Evolutionary conservation across 2,888 invertebrate species (phyloP), one percentile per base, ranked within the genome.

Genomic region (Zelleria hepariella): DNA sequence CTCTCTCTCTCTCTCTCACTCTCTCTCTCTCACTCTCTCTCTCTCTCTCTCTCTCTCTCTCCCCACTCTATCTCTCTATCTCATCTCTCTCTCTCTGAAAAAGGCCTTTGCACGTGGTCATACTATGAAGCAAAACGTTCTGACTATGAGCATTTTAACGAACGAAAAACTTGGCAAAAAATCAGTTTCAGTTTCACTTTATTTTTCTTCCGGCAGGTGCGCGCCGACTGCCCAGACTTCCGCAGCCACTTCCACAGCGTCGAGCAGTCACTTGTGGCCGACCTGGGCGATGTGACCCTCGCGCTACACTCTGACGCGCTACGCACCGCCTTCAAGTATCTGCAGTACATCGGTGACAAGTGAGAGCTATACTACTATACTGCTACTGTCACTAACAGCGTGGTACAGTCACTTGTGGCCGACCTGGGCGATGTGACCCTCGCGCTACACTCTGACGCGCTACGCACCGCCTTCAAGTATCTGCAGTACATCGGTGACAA

Each of bases 161-260:
- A n/a, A n/a, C n/a, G n/a, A n/a, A n/a, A n/a, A n/a, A n/a, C n/a
- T n/a, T n/a, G n/a, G n/a, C n/a, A n/a, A n/a, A n/a, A n/a, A n/a
- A n/a, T n/a, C n/a, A n/a, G n/a, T n/a, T n/a, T n/a, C n/a, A n/a
- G n/a, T n/a, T n/a, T n/a, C n/a, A n/a, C n/a, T n/a, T n/a, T n/a
- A n/a, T n/a, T n/a, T n/a, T 24, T 25, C 10, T 24, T 23, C 7
- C 23, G 6, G 6, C 68, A 94, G 94, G 95, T 95, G 0, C 91
- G 92, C 54, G 93, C 95, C 0, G 92, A 93, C 68, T 96, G 96
- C 75, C 95, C 95, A 0, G 96, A 96, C 75, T 96, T 95, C 80
- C 92, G 93, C 70, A 91, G 92, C 0, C 93, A 94, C 71, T 96
- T 95, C 75, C 94, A 94, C 74, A 94, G 92, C 69, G 94, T 95